Evolutionary conservation across 2,888 invertebrate genomes (phyloP).

Genomic region (Endomychus coccineus): DNA sequence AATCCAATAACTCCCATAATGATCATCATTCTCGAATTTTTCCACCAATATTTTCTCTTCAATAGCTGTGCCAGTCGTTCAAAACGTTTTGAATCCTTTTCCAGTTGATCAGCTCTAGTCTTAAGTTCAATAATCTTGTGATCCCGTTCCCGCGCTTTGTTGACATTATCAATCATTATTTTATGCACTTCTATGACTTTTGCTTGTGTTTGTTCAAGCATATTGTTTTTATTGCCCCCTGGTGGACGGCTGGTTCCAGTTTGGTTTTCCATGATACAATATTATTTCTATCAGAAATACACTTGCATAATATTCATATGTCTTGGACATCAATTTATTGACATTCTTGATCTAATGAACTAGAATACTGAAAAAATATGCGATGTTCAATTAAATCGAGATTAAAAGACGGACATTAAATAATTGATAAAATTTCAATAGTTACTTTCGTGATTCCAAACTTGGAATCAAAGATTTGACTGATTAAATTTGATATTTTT

Average conservation of each 20-base stretch:
- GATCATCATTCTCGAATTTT: conserved; percentile 95
- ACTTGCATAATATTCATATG: too few relatives aligned
- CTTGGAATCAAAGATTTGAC: too few relatives aligned
- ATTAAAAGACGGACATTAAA: too few relatives aligned
- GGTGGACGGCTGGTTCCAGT: conserved; percentile 25
- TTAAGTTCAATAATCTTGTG: conserved; percentile 91
- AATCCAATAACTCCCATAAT: conserved; percentile 80
- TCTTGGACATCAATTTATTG: too few relatives aligned
- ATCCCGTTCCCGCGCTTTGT: conserved; percentile 92
- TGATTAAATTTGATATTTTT: too few relatives aligned
- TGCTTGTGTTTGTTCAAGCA: conserved; percentile 41
- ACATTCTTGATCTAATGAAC: too few relatives aligned
- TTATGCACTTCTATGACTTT: conserved; percentile 67
- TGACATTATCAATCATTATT: conserved; percentile 94
- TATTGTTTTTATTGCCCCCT: conserved; percentile 26
- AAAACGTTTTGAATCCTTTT: conserved; percentile 92
- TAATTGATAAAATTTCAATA: too few relatives aligned
- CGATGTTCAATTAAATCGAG: too few relatives aligned
- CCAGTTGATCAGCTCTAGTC: conserved; percentile 90
- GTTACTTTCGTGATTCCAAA: too few relatives aligned
- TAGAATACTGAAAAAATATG: too few relatives aligned
- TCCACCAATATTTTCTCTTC: conserved; percentile 96
- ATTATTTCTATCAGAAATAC: conserved; percentile 1
- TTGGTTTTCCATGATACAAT: conserved; percentile 9
- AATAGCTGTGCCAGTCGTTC: conserved; percentile 95